Evolutionary conservation across 2,888 invertebrate genomes (phyloP), one percentile per base, ranked within the genome.

Genomic region (Chrysolina americana): DNA sequence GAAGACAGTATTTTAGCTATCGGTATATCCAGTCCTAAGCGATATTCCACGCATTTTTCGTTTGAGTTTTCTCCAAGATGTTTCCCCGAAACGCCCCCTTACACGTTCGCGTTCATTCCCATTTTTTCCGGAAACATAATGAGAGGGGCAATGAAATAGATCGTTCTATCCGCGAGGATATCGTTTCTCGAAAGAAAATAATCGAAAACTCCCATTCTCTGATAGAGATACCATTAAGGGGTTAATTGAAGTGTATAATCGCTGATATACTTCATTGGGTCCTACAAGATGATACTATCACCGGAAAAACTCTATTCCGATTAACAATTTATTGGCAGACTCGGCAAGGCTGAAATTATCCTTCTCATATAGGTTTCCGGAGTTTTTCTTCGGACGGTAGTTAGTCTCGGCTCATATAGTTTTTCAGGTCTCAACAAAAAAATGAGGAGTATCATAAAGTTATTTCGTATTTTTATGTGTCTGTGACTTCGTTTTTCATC

Each of bases 71-170:
- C 44, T 13, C 36, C 36, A 8, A 8, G 8, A 36, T 0, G 8
- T 8, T 44, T 44, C 15, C 19, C 53, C 11, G 11, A 3, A 11
- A 11, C 0, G 19, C 53, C 19, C 11, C 4, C 53, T 53, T 6
- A 53, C 19, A 53, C 19, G 19, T 53, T 21, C 19, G 17, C 53
- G 53, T 11, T 53, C 53, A 11, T 11, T 21, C 11, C 53, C 21
- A 21, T 53, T 21, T 53, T 53, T 53, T 23, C 53, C 21, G 53
- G 53, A 53, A 53, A 53, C 53, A 53, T 53, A 53, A 53, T 53
- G 53, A 53, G 53, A 21, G 17, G 23, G 13, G 53, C 53, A 53
- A 53, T 53, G 13, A 53, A 53, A 21, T 21, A 53, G 53, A 53
- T 53, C 53, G 53, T 21, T 53, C 53, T 21, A 13, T 10, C 21